Conservation (phyloP, 2,888 invertebrate genomes). For the Lasioglossum leucozonium region DNA sequence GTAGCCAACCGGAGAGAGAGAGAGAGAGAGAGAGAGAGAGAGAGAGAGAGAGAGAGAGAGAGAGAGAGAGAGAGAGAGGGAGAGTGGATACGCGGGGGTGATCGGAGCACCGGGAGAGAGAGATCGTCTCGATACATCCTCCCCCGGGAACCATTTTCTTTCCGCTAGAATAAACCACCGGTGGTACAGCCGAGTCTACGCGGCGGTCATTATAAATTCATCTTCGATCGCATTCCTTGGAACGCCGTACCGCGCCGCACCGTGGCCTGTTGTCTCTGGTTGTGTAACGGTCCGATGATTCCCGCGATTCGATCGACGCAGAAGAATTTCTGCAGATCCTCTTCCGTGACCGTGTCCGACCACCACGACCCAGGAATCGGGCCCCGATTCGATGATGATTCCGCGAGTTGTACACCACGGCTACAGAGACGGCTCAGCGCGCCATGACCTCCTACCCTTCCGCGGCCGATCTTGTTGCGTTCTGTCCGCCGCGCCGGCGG, state of each 20-base stretch:
- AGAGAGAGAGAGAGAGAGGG: not conserved
- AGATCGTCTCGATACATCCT: slow-evolving; percentile 65
- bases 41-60: slow-evolving; percentile 30
- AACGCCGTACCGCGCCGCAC: not conserved
- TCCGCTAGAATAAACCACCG: slow-evolving; percentile 25
- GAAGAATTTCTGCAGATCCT: slow-evolving; percentile 20
- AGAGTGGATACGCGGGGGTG: too few relatives aligned
- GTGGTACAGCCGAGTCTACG: not conserved
- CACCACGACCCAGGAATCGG: slow-evolving; percentile 33
- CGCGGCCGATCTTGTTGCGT: slow-evolving; percentile 39
- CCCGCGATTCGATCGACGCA: slow-evolving; percentile 52
- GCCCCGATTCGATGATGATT: not conserved
- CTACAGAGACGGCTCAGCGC: too few relatives aligned
- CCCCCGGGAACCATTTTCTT: slow-evolving; percentile 28
- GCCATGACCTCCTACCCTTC: slow-evolving; percentile 16
- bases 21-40: slow-evolving; percentile 29
- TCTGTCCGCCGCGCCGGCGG: slow-evolving; percentile 20
- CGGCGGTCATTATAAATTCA: slow-evolving; percentile 66
- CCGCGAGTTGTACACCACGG: not conserved
- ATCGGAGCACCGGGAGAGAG: not conserved
- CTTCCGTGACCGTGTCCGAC: slow-evolving; percentile 37
- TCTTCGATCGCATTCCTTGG: slow-evolving; percentile 54
- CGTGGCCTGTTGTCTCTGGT: slow-evolving; percentile 27
- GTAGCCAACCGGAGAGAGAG: slow-evolving; percentile 49
- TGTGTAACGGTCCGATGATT: slow-evolving; percentile 57